These are phyloP conservation scores for Ostrea edulis DNA, from an alignment of 1,140 invertebrate species.

Conservation along the genomic window DNA sequence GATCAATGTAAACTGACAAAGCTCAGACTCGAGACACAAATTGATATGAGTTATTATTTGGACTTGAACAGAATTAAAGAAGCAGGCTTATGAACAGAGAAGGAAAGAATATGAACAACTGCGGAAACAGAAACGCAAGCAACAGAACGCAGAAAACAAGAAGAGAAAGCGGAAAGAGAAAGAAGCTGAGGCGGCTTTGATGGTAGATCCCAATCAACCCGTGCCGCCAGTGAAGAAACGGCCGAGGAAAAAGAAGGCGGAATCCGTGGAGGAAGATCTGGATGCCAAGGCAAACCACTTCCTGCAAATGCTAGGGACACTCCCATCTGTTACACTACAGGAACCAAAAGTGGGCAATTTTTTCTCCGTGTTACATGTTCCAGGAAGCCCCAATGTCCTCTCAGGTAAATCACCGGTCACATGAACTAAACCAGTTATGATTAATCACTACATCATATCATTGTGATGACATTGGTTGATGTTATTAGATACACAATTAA, in stretches of 20 bases:
- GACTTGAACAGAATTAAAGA: slow-evolving; percentile 68
- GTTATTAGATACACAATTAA: too few species aligned
- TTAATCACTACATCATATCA: too few species aligned
- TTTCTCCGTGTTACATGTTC: slow-evolving; percentile 89
- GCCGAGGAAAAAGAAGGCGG: slow-evolving; percentile 52
- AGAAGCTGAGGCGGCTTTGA: slow-evolving; percentile 24
- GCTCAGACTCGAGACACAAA: too few species aligned
- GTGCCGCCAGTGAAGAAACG: slow-evolving; percentile 62
- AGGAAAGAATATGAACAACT: slow-evolving; percentile 71
- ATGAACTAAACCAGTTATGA: background rate
- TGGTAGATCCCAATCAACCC: slow-evolving; percentile 14
- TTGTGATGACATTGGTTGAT: too few species aligned
- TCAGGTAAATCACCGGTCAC: slow-evolving; percentile 58
- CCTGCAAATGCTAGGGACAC: slow-evolving; percentile 89
- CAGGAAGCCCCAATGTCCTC: slow-evolving; percentile 81
- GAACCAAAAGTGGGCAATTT: slow-evolving; percentile 92
- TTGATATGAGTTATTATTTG: too few species aligned
- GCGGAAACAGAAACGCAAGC: slow-evolving; percentile 68
- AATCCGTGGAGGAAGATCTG: slow-evolving; percentile 64
- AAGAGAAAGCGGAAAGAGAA: slow-evolving; percentile 62
- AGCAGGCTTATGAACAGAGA: slow-evolving; percentile 72
- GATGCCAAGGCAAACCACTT: slow-evolving; percentile 87
- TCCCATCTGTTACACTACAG: slow-evolving; percentile 91
- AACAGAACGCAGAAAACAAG: slow-evolving; percentile 56
- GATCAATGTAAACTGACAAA: too few species aligned